Percentiles rank a stretch among this genome's conserved stretches.
These are phyloP conservation scores for Cynodonichthys magdalenae DNA, from an alignment of 2,797 vertebrate species.

Conservation along the genomic window DNA sequence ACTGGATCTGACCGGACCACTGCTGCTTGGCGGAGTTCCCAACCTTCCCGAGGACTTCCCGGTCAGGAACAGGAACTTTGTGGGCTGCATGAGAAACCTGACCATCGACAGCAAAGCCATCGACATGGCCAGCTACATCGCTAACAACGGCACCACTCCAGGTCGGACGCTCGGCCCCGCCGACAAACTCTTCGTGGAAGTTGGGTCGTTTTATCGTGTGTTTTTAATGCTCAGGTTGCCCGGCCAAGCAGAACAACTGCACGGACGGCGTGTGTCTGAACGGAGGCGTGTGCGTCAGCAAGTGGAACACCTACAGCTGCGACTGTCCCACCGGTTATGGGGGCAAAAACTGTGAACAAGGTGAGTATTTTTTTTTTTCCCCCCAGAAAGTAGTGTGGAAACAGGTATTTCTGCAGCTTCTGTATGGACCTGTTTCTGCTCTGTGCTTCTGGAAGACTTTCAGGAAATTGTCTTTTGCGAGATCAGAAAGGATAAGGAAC, in stretches of 20 bases:
- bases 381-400: accelerated
- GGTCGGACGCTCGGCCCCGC: constrained; percentile 71
- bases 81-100: constrained; percentile 96
- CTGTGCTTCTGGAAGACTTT: constrained; percentile 16
- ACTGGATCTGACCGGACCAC: constrained; percentile 94
- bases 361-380: constrained; percentile 65
- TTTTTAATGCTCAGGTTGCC: constrained; percentile 82
- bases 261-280: constrained; percentile 86
- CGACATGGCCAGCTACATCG: constrained; percentile 95
- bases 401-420: background rate
- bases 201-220: no score
- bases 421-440: background rate
- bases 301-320: constrained; percentile 92
- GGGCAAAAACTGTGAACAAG: constrained; percentile 96
- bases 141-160: constrained; percentile 94
- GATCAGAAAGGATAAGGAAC: constrained; percentile 45
- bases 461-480: constrained; percentile 30
- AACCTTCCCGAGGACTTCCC: constrained; percentile 97
- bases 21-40: constrained; percentile 94
- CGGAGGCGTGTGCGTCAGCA: constrained; percentile 89
- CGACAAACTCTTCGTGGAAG: no score
- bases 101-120: constrained; percentile 89
- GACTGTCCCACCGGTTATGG: constrained; percentile 88
- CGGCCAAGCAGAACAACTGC: constrained; percentile 91
- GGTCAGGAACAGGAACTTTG: constrained; percentile 91